Base-by-base conservation (phyloP, 2,888 invertebrate species). In the Drosophila suboccidentalis region DNA sequence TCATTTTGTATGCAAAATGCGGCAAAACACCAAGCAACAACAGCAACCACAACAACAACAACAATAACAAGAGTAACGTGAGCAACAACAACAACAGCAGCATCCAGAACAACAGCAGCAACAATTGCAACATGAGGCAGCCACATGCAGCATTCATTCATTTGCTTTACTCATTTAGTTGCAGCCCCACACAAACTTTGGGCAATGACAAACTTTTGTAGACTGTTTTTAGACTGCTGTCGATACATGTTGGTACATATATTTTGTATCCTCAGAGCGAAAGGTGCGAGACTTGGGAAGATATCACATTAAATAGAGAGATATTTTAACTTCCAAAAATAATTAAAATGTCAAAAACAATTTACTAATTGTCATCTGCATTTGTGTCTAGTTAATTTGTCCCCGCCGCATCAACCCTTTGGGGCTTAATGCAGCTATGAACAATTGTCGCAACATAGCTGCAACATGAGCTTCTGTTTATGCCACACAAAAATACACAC, bases 1-100 rank as follows among this genome's bases (percentile, higher is more conserved):
- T 61, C 82, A 82, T 84, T 82, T 87, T 73, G 84, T 78, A 84
- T 84, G 82, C 87, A 82, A 80, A 84, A 74, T 84, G 87, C 84
- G 74, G 66, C 81, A 86, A 75, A 78, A 67, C 61, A 70, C 39
- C 22, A 41, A 44, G n/a, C n/a, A n/a, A n/a, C n/a, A 29, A 53
- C 19, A 19, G 29, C 53, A 68, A 64, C 60, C 65, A 55, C 38
- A 41, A 44, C 6, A 62, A 8, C 59, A 58, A 53, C 62, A 13
- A 41, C 71, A 69, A 26, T 32, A 53, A 41, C 72, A 79, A 67
- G 47, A 61, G 67, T 64, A 58, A 63, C 54, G 13, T 41, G 54
- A 57, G 38, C 17, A 4, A 34, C 15, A 57, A 8, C 61, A 60
- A 51, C 61, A 36, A 43, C 15, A 61, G 11, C 54, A 61, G 43